Conservation (phyloP, 2,113 vertebrate genomes). For the Chauna torquata region DNA sequence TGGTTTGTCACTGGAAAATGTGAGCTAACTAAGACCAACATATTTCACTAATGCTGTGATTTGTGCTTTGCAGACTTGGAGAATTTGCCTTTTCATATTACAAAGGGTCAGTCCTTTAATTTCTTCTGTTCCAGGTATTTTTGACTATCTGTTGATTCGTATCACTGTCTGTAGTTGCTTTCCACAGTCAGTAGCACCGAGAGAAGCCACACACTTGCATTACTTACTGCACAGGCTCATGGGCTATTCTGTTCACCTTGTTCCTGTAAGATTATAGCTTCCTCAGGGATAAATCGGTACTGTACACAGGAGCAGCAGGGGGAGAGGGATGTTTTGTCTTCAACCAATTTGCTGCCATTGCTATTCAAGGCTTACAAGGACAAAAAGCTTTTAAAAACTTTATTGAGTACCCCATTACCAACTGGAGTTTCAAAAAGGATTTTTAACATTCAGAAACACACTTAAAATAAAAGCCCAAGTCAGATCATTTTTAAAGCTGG, state of each 20-base stretch:
- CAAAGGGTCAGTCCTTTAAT: neutral
- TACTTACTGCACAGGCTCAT: neutral
- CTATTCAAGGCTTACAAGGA: neutral
- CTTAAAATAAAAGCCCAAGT: neutral
- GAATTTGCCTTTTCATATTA: neutral
- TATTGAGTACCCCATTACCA: neutral
- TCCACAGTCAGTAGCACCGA: neutral
- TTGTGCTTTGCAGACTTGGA: neutral
- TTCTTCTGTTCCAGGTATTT: neutral
- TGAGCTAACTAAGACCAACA: accelerated
- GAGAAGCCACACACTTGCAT: neutral
- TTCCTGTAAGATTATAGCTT: neutral
- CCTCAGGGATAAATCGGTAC: neutral
- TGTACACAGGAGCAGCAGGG: neutral
- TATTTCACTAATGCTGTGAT: neutral
- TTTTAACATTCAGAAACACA: neutral
- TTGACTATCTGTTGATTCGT: neutral
- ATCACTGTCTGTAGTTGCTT: neutral
- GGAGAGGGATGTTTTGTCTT: neutral
- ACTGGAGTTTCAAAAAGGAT: neutral
- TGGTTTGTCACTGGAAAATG: neutral
- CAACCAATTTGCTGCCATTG: neutral
- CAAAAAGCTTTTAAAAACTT: neutral
- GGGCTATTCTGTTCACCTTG: neutral
- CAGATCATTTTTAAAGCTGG: neutral